Evolutionary conservation across 2,888 invertebrate species (phyloP), one percentile per base, ranked within the genome.

Genomic region (Parascotia fuliginaria): DNA sequence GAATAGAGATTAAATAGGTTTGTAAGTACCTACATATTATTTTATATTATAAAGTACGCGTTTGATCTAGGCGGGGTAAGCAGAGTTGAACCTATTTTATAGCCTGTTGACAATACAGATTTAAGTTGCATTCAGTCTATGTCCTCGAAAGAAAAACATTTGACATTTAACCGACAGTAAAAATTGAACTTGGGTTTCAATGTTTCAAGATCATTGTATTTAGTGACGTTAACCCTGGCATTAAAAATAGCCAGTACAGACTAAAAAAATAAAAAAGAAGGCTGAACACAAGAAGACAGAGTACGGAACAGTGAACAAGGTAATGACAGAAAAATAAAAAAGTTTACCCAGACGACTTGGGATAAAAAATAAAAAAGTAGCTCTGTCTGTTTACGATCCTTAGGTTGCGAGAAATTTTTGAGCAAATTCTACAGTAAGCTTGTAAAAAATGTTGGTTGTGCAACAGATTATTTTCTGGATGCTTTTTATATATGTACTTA

Each of bases 321-420:
- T 40, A 46, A 39, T 46, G 39, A 24, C 45, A 39, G 27, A 14
- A 39, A 45, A 46, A 45, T 45, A 44, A 44, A 44, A 29, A 45
- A 39, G 39, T 19, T 15, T 15, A 3, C 3, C 19, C 19, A 34
- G 39, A 38, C 39, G 7, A 6, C 24, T 2, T 3, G 29, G 3
- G 13, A 7, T 42, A 12, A 24, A 27, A 34, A 24, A 42, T 33
- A 33, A 42, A 33, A 33, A 7, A 24, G 14, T n/a, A 32, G 22
- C 6, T 11, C 15, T 15, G 6, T 29, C 19, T 19, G 19, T 7
- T 24, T 24, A 1, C 7, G 7, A 24, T 24, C 24, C 24, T 24
- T 24, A 1, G 7, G 7, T 7, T 24, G 3, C 5, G 7, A 24
- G 24, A 7, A 7, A 24, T 24, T 4, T 6, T 24, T 7, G 6